Conservation (phyloP, 2,797 vertebrate species). For the Tokudaia tokunoshimensis region DNA sequence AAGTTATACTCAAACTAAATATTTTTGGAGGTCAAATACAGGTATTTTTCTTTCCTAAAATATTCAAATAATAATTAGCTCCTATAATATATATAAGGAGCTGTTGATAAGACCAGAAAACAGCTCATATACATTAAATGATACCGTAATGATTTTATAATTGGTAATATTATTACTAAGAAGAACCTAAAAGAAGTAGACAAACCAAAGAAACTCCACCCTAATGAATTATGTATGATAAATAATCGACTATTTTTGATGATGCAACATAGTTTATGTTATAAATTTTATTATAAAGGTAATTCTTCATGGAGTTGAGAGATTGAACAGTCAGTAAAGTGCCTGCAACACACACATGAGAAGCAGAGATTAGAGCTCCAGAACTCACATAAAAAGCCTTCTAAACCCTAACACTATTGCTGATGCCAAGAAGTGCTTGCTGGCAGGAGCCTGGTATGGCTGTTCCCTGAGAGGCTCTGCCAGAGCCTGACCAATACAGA, state of each 20-base stretch:
- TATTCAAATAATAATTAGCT: not conserved
- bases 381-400: not conserved
- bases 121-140: not conserved
- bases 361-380: not conserved
- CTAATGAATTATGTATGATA: not conserved
- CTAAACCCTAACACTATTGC: not conserved
- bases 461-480: too few species aligned
- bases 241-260: not conserved
- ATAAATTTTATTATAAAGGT: not conserved
- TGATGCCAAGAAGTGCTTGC: too few species aligned
- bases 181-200: not conserved
- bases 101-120: not conserved
- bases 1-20: not conserved
- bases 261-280: not conserved
- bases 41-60: not conserved
- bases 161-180: not conserved
- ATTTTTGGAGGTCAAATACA: slow-evolving; percentile 4
- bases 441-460: too few species aligned
- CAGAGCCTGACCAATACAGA: too few species aligned
- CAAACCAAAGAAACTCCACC: not conserved
- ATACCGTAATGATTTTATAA: not conserved
- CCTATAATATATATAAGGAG: not conserved
- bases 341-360: too few species aligned
- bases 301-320: not conserved
- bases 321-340: not conserved